Conservation (phyloP, 1,140 invertebrate genomes). For the Homarus americanus region DNA sequence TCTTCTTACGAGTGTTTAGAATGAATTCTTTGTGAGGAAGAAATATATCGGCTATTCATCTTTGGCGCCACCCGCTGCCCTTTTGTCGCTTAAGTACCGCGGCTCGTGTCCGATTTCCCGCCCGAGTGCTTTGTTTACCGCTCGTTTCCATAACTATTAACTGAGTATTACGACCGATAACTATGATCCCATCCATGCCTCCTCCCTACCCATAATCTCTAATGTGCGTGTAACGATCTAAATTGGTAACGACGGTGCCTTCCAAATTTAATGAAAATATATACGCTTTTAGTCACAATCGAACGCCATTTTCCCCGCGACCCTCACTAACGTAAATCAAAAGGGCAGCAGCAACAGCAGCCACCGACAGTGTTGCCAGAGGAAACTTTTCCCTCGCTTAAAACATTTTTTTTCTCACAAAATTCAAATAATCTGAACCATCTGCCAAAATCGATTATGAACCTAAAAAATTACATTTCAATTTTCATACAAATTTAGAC, state of each 20-base stretch:
- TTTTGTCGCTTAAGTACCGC: constrained; percentile 32
- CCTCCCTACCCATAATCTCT: neutral
- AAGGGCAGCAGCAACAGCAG: constrained; percentile 16
- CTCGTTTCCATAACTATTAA: too few relatives aligned
- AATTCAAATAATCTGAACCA: neutral
- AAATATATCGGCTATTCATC: constrained; percentile 63
- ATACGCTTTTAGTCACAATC: constrained; percentile 24
- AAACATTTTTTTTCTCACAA: neutral
- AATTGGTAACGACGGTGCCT: neutral
- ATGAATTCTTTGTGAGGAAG: constrained; percentile 43
- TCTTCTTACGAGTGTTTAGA: constrained; percentile 53
- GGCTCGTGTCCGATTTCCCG: constrained; percentile 24
- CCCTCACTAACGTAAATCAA: constrained; percentile 48
- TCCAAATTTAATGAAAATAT: constrained; percentile 14
- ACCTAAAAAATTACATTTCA: neutral
- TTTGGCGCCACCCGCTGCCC: constrained; percentile 50
- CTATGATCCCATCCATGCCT: too few relatives aligned
- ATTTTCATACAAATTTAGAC: neutral
- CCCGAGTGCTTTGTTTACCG: too few relatives aligned
- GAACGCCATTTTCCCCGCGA: constrained; percentile 43
- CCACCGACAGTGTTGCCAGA: constrained; percentile 19
- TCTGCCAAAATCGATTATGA: neutral
- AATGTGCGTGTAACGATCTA: neutral
- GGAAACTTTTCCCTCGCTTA: neutral
- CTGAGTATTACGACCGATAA: too few relatives aligned